A percentile compares a stretch with the other conserved stretches of the same genome.
These are phyloP conservation scores for Lepidostoma basale DNA, from an alignment of 1,140 invertebrate species.

Conservation along the genomic window DNA sequence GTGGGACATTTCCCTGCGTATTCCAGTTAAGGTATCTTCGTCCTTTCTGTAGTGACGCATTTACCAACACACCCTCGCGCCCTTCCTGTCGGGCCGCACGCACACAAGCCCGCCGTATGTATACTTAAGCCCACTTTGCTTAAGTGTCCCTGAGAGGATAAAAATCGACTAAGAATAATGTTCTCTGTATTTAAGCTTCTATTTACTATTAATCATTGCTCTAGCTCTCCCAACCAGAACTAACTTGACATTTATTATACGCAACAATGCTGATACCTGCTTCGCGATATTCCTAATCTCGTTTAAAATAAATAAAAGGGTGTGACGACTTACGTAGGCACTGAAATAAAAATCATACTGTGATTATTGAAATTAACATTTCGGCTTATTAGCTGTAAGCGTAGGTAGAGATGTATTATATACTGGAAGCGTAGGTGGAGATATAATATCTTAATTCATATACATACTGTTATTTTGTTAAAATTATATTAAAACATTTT, in stretches of 20 bases:
- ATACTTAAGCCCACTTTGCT: slow-evolving; percentile 36
- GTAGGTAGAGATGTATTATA: too few relatives aligned
- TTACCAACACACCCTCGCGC: slow-evolving; percentile 30
- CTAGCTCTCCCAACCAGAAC: neutral
- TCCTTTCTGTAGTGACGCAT: slow-evolving; percentile 21
- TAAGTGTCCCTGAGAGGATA: slow-evolving; percentile 41
- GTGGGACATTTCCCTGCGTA: neutral
- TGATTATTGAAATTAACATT: too few relatives aligned
- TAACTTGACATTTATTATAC: neutral
- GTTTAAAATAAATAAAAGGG: too few relatives aligned
- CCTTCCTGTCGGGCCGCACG: neutral
- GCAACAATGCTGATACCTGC: too few relatives aligned
- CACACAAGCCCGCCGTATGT: neutral
- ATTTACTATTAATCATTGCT: slow-evolving; percentile 17
- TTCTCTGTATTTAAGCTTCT: slow-evolving; percentile 30
- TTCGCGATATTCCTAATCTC: too few relatives aligned
- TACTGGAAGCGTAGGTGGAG: too few relatives aligned
- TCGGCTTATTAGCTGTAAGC: too few relatives aligned
- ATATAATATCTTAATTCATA: too few relatives aligned
- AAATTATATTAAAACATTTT: too few relatives aligned
- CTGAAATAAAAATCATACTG: too few relatives aligned
- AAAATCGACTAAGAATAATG: slow-evolving; percentile 43
- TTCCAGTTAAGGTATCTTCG: slow-evolving; percentile 10
- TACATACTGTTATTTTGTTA: too few relatives aligned
- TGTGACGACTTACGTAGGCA: too few relatives aligned